A percentile compares a stretch with the other conserved stretches of the same genome.
phyloP scores from a whole-genome alignment of 2,113 vertebrate species.

The Scatophagus argus region DNA sequence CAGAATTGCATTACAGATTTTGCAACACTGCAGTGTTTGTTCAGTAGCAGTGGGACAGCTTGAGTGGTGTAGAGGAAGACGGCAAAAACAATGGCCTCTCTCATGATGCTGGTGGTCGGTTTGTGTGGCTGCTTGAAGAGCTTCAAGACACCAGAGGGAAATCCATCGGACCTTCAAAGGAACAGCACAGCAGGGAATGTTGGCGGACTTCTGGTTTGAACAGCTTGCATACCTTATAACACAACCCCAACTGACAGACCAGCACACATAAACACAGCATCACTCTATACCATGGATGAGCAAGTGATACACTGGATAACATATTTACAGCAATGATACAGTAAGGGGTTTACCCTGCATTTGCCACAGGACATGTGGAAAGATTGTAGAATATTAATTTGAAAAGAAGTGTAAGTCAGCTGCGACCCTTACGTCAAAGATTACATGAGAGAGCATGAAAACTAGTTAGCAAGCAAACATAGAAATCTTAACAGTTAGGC shows the following conservation, averaged over 20 bases:
- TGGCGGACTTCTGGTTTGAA: conserved; percentile 74
- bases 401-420: not conserved
- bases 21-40: conserved; percentile 49
- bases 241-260: conserved; percentile 39
- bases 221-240: conserved; percentile 72
- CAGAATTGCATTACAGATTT: conserved; percentile 31
- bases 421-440: not conserved
- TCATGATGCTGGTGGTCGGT: conserved; percentile 61
- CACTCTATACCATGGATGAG: conserved; percentile 7
- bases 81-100: conserved; percentile 61
- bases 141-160: conserved; percentile 69
- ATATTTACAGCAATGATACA: not conserved
- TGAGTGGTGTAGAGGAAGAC: conserved; percentile 16
- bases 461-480: too few species aligned
- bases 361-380: not conserved
- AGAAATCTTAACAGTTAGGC: too few species aligned
- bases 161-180: conserved; percentile 78
- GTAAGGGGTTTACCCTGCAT: not conserved
- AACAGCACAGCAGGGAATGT: conserved; percentile 53
- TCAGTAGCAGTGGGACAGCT: conserved; percentile 36
- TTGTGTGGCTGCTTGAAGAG: conserved; percentile 69
- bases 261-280: conserved; percentile 45
- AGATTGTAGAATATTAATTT: not conserved
- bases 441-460: too few species aligned
- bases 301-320: not conserved